Evolutionary conservation across 35 echinoderm and acorn worm species (phyloP), one percentile per base, ranked within the genome.

Genomic region (Apostichopus californicus): DNA sequence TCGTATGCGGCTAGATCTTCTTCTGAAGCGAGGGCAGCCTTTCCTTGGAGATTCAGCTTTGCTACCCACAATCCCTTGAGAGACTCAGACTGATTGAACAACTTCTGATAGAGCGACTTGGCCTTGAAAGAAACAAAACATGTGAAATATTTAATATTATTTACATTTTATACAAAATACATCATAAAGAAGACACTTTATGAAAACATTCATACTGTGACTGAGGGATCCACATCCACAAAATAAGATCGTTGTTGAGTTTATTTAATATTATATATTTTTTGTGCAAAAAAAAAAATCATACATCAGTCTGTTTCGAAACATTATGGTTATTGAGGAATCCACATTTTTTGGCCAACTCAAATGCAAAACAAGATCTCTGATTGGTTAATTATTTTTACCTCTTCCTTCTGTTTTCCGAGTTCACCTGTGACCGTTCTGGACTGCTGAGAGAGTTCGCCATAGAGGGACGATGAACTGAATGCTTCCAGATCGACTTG

Each of bases 21-120:
- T 13, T 94, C 91, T 13, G 97, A 96, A 59, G 97, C 97, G 11
- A 98, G 93, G 92, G 95, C 92, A 88, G 87, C 78, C 61, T 90
- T 94, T 24, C 95, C 97, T 80, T 91, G 88, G 57, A 98, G 93
- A 86, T 98, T 96, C 65, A 96, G 91, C 87, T 96, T 98, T 12
- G 97, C 97, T 92, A 96, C 95, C 97, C 96, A 98, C 78, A 98
- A 94, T 94, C 97, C 97, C 78, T 98, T 98, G 57, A 98, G 95
- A n/a, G 95, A 94, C 78, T 96, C 91, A 3, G 95, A 89, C 66
- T 98, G 97, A 85, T 98, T 98, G 90, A 80, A 89, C 13, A 98
- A 86, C 55, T 98, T 96, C 70, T 94, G 97, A 75, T 96, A 98
- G 2, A 98, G 92, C 11, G 93, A 91, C 85, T 98, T 98, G 58